phyloP scores from a whole-genome alignment of 2,113 vertebrate species.

The Athene cunicularia region DNA sequence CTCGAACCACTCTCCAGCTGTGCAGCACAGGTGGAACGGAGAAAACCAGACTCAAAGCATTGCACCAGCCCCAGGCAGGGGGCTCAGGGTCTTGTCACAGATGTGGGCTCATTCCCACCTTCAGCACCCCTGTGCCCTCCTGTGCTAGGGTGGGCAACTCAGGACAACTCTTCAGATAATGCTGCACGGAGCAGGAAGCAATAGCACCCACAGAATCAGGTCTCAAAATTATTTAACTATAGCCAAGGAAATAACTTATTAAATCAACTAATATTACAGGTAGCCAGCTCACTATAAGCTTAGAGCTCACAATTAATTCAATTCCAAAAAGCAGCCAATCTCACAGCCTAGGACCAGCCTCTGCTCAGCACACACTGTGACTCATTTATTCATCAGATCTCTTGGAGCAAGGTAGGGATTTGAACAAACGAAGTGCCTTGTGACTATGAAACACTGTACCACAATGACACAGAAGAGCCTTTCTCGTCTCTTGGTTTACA shows the following conservation, averaged over 20 bases:
- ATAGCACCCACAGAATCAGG: background rate
- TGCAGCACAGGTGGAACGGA: background rate
- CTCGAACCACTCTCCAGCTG: background rate
- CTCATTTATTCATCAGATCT: background rate
- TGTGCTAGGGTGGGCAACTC: background rate
- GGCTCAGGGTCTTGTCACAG: background rate
- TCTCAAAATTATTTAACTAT: background rate
- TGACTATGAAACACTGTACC: background rate
- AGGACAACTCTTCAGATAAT: background rate
- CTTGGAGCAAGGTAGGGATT: background rate
- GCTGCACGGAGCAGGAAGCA: fast-evolving
- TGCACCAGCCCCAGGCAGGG: background rate
- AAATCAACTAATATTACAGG: background rate
- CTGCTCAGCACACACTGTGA: background rate
- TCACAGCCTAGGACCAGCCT: background rate
- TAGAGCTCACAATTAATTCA: background rate
- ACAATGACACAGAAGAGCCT: background rate
- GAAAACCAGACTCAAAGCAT: background rate
- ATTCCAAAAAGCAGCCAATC: background rate
- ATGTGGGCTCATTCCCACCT: background rate
- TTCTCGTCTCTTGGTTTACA: background rate
- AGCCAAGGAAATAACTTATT: background rate
- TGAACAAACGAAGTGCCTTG: background rate
- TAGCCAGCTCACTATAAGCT: background rate
- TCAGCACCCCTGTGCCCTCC: background rate